Evolutionary conservation across 1,140 invertebrate genomes (phyloP).

Genomic region (Adelges cooleyi): DNA sequence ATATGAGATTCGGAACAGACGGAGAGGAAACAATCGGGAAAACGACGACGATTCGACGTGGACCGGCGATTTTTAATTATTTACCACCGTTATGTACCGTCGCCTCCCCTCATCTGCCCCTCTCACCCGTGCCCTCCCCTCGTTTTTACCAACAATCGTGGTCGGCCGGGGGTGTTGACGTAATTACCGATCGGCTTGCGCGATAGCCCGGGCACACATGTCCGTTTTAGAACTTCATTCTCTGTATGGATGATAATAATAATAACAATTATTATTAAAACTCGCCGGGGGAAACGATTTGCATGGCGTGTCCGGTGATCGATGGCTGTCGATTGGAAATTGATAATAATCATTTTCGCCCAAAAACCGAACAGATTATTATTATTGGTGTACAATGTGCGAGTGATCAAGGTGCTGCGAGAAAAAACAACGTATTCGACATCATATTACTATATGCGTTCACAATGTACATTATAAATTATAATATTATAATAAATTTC

Average conservation of each 20-base stretch:
- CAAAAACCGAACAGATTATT: too few species aligned
- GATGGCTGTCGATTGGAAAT: conserved; percentile 6
- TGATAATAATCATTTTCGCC: conserved; percentile 5
- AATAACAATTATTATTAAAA: background rate
- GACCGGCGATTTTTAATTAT: conserved; percentile 27
- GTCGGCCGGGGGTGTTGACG: conserved; percentile 1
- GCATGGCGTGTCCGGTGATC: too few species aligned
- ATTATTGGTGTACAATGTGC: background rate
- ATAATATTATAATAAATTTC: background rate
- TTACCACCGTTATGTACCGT: background rate
- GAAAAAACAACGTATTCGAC: too few species aligned
- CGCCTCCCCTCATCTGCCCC: too few species aligned
- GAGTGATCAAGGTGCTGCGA: background rate
- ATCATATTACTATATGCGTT: too few species aligned
- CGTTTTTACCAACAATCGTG: too few species aligned
- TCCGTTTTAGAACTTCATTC: background rate
- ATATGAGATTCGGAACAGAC: conserved; percentile 22
- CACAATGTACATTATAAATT: too few species aligned
- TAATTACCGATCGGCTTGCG: conserved; percentile 19
- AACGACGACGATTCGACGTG: conserved; percentile 21
- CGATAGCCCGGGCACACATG: background rate
- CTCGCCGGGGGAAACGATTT: too few species aligned
- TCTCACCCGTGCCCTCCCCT: too few species aligned
- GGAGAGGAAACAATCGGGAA: conserved; percentile 26
- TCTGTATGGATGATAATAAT: background rate